Conservation (phyloP, 2,113 vertebrate genomes). For the Anarrhichthys ocellatus region DNA sequence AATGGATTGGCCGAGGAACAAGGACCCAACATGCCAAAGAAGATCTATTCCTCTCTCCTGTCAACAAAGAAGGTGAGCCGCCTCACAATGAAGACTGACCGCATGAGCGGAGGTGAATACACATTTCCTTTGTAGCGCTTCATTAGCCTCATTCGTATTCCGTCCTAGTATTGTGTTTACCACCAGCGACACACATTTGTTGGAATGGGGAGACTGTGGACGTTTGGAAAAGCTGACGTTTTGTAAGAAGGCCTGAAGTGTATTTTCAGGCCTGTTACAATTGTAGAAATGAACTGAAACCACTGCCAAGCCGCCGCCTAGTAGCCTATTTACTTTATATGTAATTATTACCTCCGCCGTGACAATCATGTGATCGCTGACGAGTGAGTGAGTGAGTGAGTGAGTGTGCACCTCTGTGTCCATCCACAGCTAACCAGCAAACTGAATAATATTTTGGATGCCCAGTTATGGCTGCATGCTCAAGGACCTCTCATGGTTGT, state of each 20-base stretch:
- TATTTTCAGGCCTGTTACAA: neutral
- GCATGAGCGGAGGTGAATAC: slow-evolving; percentile 26
- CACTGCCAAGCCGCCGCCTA: neutral
- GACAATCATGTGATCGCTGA: no score
- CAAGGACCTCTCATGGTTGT: neutral
- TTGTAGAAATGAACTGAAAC: neutral
- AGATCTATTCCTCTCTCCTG: slow-evolving; percentile 34
- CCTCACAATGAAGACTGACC: neutral
- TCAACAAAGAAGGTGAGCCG: slow-evolving; percentile 27
- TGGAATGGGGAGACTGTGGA: neutral
- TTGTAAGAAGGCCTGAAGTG: neutral
- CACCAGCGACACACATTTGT: no score
- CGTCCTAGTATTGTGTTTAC: neutral
- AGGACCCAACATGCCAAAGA: slow-evolving; percentile 15
- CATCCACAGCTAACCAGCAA: no score
- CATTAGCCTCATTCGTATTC: neutral
- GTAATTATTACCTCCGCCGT: no score
- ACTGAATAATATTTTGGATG: no score
- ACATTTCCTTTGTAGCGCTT: neutral
- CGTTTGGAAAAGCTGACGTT: neutral
- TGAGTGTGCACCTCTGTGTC: no score
- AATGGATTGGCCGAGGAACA: slow-evolving; percentile 1
- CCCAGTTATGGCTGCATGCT: no score
- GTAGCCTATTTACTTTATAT: neutral
- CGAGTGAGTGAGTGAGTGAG: neutral